phyloP scores from a whole-genome alignment of 2,797 vertebrate species.

The Falco columbarius region DNA sequence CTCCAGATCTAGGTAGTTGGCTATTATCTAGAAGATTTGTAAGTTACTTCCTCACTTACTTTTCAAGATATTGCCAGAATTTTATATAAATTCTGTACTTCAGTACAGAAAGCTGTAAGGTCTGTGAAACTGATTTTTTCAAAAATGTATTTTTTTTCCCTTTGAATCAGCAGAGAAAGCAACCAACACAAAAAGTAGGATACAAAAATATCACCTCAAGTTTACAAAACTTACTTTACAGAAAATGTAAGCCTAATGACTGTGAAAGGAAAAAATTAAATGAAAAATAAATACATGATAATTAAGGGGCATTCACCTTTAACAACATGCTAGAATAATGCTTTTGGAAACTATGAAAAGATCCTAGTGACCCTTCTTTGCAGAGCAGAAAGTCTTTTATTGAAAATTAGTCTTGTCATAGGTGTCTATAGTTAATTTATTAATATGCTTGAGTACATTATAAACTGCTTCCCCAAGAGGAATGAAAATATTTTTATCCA shows the following conservation, averaged over 20 bases:
- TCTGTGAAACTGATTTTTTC: not conserved
- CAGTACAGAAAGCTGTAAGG: not conserved
- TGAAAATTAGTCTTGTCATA: not conserved
- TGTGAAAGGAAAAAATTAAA: not conserved
- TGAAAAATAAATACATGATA: not conserved
- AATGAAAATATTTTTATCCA: not conserved
- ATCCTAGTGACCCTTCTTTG: not conserved
- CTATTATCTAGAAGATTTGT: not conserved
- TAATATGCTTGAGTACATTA: not conserved
- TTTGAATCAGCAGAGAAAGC: not conserved
- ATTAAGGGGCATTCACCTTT: not conserved
- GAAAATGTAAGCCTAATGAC: not conserved
- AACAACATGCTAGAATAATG: not conserved
- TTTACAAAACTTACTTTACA: not conserved
- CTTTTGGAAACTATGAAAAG: not conserved
- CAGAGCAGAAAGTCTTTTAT: not conserved
- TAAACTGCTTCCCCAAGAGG: not conserved
- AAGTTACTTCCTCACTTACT: not conserved
- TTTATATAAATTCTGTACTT: not conserved
- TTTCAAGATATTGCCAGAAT: not conserved
- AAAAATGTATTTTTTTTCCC: not conserved
- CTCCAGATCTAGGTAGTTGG: not conserved
- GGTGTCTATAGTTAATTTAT: not conserved
- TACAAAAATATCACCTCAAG: not conserved
- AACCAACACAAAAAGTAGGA: not conserved